Evolutionary conservation across 1,140 invertebrate genomes (phyloP), one percentile per base, ranked within the genome.

Genomic region (Lepidotrigona ventralis): DNA sequence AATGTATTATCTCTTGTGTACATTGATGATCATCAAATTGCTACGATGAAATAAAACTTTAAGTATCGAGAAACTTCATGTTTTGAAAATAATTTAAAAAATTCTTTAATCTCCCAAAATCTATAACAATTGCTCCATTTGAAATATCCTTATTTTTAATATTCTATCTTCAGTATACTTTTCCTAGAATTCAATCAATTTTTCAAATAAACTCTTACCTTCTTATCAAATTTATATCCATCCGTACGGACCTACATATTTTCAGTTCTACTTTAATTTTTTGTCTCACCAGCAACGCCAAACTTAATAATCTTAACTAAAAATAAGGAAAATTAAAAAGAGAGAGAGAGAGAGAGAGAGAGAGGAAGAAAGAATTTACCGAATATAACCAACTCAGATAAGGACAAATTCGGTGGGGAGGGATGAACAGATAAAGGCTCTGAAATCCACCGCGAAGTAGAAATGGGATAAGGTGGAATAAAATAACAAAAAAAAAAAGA

Each of bases 391-490:
- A 66, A 75, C 81, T 76, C 33, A 85, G 88, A 88, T 86, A 87
- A 88, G 74, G 76, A 74, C 74, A 81, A 90, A 69, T 58, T 23
- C 54, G 46, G 26, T 53, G 39, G 64, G 58, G 66, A n/a, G 63
- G n/a, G 72, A 58, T 29, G 73, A 58, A 80, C 84, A 81, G 75
- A 81, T 80, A 81, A 84, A 69, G 68, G 26, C 14, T 75, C 23
- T 51, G 71, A 86, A 85, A 85, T 79, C 51, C 33, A 66, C 74
- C 58, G 70, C 64, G 74, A 56, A 78, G 74, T 60, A 82, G 53
- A 68, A 76, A 51, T 33, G 72, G 73, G 74, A 83, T 83, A 78
- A 71, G 73, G 79, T 69, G 83, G 87, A 89, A 89, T 85, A 89
- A 90, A 80, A 84, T 75, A n/a, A n/a, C 87, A 56, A 75, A 26